Base-by-base conservation (phyloP, 2,888 invertebrate genomes). In the Acronicta psi region DNA sequence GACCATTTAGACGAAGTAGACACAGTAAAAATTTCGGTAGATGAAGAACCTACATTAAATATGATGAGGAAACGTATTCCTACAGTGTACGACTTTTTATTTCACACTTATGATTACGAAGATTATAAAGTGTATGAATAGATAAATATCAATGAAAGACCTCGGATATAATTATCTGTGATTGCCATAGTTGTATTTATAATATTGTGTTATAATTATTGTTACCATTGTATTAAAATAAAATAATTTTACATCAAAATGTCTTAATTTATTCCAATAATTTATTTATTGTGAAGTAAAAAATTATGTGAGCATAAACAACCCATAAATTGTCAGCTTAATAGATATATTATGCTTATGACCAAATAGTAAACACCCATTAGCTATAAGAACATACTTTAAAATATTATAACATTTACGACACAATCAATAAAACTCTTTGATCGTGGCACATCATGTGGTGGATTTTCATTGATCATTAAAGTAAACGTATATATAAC, bases 401-500 rank as follows among this genome's bases (percentile, higher is more conserved):
- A 36, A 45, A 42, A 54, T 51, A 36, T 47, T 31, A 16, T 54
- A 51, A 65, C 34, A 29, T 59, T 67, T 44, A 74, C 43, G 43
- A 63, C 56, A 52, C 18, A 40, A 46, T 14, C 40, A 51, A 51
- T 69, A 53, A 61, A 63, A 53, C 34, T 44, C 20, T 52, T 49
- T 59, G 42, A 60, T 67, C 55, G 23, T 23, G 7, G 14, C 40
- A 59, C 47, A 63, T 58, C 49, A 9, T 55, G 64, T 49, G 57
- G 55, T 60, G 51, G 51, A 56, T 65, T 68, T 73, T 72, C 63
- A 77, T 73, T 74, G 65, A 69, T 67, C 63, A 63, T 69, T 69
- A 75, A 71, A 77, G 59, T 46, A 64, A 65, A 65, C 50, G 16
- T 71, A 69, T 61, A 65, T 71, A 73, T 74, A 76, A 77, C 77